Evolutionary conservation across 2,888 invertebrate genomes (phyloP), one percentile per base, ranked within the genome.

Genomic region (Calephelis perditalis): DNA sequence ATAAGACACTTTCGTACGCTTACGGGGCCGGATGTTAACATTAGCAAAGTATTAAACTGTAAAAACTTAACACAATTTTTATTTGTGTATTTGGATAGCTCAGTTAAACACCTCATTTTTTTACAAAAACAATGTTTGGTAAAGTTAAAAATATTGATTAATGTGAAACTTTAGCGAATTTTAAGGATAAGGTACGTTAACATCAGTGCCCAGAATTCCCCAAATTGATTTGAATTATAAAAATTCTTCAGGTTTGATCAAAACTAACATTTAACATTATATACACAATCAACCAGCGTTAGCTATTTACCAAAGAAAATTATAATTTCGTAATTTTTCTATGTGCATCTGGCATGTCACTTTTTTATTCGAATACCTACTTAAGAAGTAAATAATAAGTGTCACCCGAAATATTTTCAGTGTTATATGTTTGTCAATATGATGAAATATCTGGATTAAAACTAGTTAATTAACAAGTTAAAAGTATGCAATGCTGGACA

Each of bases 401-500:
- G 67, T 68, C 68, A 69, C 70, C 67, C 66, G 60, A 67, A 68
- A 67, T 70, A 67, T 64, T 68, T 70, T 73, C 64, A 69, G 68
- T 68, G 69, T 70, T 70, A 69, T 66, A 68, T 82, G 68, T 87
- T 82, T 78, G 79, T 85, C 82, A 78, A 77, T 84, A 81, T 83
- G 82, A 72, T 79, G 76, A 84, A 82, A 79, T 88, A 84, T 85
- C 79, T 85, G 86, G 82, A 83, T 84, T 79, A 82, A 81, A 84
- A 78, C 76, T 87, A 87, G 83, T 77, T 85, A 83, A 82, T 82
- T 82, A 87, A 84, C 83, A 78, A 84, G 82, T 84, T 85, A 78
- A 40, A 77, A 84, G 86, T 89, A 82, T 88, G 88, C 89, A 89
- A 87, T 90, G 89, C 90, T 86, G 90, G 90, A 73, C 90, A 90